Base-by-base conservation (phyloP, 2,113 vertebrate genomes). In the Poecilia latipinna region DNA sequence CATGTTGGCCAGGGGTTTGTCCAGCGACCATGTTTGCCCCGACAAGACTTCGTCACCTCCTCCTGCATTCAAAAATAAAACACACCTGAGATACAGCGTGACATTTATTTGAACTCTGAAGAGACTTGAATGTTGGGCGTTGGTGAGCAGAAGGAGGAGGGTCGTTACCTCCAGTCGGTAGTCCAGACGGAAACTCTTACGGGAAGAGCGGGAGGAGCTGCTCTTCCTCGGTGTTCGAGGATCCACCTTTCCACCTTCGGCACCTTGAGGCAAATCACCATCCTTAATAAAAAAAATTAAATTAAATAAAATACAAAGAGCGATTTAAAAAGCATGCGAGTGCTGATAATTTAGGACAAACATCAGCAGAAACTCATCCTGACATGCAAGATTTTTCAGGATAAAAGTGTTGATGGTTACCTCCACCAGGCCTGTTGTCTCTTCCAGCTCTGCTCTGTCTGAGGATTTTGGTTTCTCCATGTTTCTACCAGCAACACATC, bases 1-100 rank as follows among this genome's bases (percentile, higher is more conserved):
- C 92, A 93, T n/a, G 92, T 93, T 68, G 92, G 54, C 92, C 92
- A 93, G 29, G 92, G 92, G 73, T 92, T 92, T 4, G 57, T 72
- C 87, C 89, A 93, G 84, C 89, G 90, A 35, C 92, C 91, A 12
- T 86, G 69, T 84, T 88, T 89, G 75, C 92, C 92, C 32, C 26
- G 87, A 32, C 80, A 82, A 3, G 92, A 93, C 66, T 85, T 87
- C 2, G 92, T 93, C 65, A 93, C 92, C 0, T 93, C 92, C 70
- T 93, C 91, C 92, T 93, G 29, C 10, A 32, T 54, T 65, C 29
- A 68, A 79, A 61, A 65, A 61, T 0, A 44, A 61, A 61, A 12
- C 4, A n/a, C 8, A 67, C 29, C 68, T 71, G 22, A 68, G 64
- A 11, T 6, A 4, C 13, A 42, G 19, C 4, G 7, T 24, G 17